Base-by-base conservation (phyloP, 2,113 vertebrate species). In the Ophiodon elongatus region DNA sequence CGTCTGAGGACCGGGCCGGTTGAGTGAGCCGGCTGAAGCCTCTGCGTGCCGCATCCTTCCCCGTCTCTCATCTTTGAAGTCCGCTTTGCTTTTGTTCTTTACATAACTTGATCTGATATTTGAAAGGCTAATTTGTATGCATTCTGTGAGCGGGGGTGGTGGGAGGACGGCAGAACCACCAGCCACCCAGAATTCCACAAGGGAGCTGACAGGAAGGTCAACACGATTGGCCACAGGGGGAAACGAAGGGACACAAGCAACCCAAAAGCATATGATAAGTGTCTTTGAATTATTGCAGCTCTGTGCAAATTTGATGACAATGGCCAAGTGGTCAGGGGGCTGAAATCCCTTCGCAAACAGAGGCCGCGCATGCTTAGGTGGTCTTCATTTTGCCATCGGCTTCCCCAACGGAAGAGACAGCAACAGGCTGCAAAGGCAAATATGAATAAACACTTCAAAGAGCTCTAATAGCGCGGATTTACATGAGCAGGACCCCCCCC, bases 81-180 rank as follows among this genome's bases (percentile, higher is more conserved):
- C 91, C 74, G 91, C 93, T 93, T 37, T 92, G 93, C 93, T 96
- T 97, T 98, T 97, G 96, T 97, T 95, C 96, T 96, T 95, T 94
- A 96, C 95, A 96, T 96, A 96, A 96, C 94, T 95, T 93, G 90
- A 96, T 92, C 94, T 93, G 91, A 95, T 97, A 95, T 97, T 94
- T 89, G 50, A 93, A 93, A 92, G 89, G 77, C 94, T 96, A 89
- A 96, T 97, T 97, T 96, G 95, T 97, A 97, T 97, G 95, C 96
- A 94, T 92, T 92, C 85, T 85, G 91, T 54, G 63, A 73, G 78
- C 2, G 23, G 39, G 79, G 80, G 69, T 88, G 84, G 31, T 13
- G 39, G 79, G 80, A 57, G 89, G 8, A 68, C 78, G 75, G 70
- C 50, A 64, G 84, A 59, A 72, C 47, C 15, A 90, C 95, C 88